phyloP scores from a whole-genome alignment of 2,113 vertebrate species.

The Crypturellus undulatus region DNA sequence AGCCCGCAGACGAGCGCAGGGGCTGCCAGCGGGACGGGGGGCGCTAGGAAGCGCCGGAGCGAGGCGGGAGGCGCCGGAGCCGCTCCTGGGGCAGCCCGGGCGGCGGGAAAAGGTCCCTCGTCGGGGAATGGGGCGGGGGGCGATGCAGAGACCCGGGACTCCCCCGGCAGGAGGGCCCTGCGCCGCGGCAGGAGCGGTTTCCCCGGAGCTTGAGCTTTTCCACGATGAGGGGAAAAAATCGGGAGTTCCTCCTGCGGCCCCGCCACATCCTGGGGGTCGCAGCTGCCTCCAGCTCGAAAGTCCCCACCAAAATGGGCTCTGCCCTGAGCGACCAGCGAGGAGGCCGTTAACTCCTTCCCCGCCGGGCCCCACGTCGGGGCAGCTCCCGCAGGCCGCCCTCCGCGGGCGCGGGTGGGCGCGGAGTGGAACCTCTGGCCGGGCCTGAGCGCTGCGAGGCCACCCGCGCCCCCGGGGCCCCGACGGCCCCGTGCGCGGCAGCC shows the following conservation, averaged over 20 bases:
- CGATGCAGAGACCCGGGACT: not conserved
- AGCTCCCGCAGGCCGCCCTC: not conserved
- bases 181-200: not conserved
- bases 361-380: accelerated
- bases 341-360: not conserved
- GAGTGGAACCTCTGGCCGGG: not conserved
- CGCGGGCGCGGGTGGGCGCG: not conserved
- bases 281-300: not conserved
- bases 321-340: not conserved
- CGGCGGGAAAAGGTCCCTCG: not conserved
- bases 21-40: too few species aligned
- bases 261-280: not conserved
- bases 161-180: not conserved
- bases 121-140: too few species aligned
- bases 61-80: not conserved
- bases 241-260: not conserved
- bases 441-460: too few species aligned
- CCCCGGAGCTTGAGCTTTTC: not conserved
- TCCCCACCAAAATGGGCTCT: accelerated
- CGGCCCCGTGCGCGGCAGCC: not conserved
- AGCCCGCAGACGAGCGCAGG: not conserved
- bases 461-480: too few species aligned
- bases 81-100: not conserved
- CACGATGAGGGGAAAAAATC: not conserved
- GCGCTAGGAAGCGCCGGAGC: not conserved